These are phyloP conservation scores for Lathronympha strigana DNA, from an alignment of 2,888 invertebrate species.

Conservation along the genomic window DNA sequence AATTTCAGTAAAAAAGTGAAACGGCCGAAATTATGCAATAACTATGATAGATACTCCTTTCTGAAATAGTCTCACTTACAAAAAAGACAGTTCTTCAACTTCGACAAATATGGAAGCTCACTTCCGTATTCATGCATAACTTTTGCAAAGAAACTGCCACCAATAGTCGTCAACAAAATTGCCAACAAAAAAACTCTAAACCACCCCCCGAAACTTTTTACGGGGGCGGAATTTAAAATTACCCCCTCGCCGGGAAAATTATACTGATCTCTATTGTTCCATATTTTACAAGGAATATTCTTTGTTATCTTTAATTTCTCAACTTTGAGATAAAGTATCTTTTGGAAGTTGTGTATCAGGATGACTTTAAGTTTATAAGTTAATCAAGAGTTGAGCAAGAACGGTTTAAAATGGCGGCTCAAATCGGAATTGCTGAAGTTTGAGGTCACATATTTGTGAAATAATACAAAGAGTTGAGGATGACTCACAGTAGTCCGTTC, in stretches of 20 bases:
- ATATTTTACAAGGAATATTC: slow-evolving; percentile 50
- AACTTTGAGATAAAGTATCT: slow-evolving; percentile 57
- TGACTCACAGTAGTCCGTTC: no score
- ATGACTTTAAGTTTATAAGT: slow-evolving; percentile 26
- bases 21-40: no score
- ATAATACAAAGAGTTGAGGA: neutral
- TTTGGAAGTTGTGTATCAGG: slow-evolving; percentile 44
- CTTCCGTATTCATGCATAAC: slow-evolving; percentile 2
- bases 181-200: slow-evolving; percentile 19
- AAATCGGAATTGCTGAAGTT: slow-evolving; percentile 32
- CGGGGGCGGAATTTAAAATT: slow-evolving; percentile 34
- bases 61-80: neutral
- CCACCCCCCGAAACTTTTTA: slow-evolving; percentile 30
- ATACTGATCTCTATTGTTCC: slow-evolving; percentile 42
- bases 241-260: slow-evolving; percentile 53
- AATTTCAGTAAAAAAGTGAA: no score
- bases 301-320: slow-evolving; percentile 62
- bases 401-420: slow-evolving; percentile 28
- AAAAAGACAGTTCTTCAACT: slow-evolving; percentile 5
- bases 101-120: neutral
- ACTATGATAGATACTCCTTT: no score
- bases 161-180: slow-evolving; percentile 27
- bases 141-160: slow-evolving; percentile 6
- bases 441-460: slow-evolving; percentile 11
- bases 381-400: slow-evolving; percentile 28